A percentile compares a stretch with the other conserved stretches of the same genome.
Evolutionary conservation across 1,140 invertebrate species (phyloP).

Genomic region (Chionoecetes opilio): DNA sequence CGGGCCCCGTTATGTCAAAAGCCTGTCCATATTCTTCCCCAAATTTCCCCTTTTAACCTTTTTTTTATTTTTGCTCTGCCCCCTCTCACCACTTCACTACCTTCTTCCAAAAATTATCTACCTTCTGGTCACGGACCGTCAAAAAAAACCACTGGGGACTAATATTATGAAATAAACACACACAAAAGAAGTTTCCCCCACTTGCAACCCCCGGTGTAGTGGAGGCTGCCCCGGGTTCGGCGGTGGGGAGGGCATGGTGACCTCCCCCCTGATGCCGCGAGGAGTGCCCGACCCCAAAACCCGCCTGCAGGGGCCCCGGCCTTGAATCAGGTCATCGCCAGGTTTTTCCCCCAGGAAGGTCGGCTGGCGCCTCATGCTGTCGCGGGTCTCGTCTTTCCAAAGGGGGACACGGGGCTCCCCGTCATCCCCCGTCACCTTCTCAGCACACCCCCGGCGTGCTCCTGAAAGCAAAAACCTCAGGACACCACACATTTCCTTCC

Average conservation of each 20-base stretch:
- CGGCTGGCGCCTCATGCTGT: neutral
- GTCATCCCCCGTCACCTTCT: neutral
- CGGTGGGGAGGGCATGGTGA: neutral
- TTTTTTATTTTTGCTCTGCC: too few species aligned
- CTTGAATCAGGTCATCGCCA: neutral
- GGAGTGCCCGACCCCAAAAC: slow-evolving; percentile 21
- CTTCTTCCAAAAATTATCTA: too few species aligned
- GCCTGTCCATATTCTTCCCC: too few species aligned
- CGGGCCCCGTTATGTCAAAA: too few species aligned
- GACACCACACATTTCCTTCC: neutral
- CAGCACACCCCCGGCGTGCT: neutral
- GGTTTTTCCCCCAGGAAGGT: neutral
- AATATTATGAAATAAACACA: too few species aligned
- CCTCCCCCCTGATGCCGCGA: neutral
- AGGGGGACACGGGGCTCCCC: neutral
- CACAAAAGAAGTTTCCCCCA: too few species aligned
- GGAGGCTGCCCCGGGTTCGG: too few species aligned
- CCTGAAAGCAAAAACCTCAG: neutral
- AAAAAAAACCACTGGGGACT: too few species aligned
- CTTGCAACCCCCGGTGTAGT: too few species aligned
- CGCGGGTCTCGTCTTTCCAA: neutral
- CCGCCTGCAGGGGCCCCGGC: neutral
- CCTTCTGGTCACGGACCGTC: too few species aligned
- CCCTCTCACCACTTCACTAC: too few species aligned
- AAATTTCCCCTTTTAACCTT: too few species aligned